Percentiles rank a stretch among this genome's conserved stretches.
Evolutionary conservation across 2,113 vertebrate species (phyloP).

Genomic region (Daubentonia madagascariensis): DNA sequence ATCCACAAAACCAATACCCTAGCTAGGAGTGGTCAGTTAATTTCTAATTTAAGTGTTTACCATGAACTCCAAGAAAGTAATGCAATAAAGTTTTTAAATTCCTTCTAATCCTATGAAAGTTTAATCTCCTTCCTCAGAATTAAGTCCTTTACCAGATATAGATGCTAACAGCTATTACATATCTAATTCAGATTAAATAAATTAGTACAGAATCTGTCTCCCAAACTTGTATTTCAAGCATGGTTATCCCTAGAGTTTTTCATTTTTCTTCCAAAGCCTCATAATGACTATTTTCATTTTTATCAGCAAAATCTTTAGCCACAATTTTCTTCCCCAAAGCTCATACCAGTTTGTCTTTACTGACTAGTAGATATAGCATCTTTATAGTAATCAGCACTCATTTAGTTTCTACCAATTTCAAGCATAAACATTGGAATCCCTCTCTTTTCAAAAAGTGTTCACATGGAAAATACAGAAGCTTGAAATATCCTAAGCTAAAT

Average conservation of each 20-base stretch:
- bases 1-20: not conserved
- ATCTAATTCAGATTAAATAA: not conserved
- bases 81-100: not conserved
- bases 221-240: constrained; percentile 6
- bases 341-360: not conserved
- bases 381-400: not conserved
- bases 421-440: not conserved
- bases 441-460: not conserved
- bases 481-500: not conserved
- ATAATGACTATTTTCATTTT: not conserved
- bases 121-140: not conserved
- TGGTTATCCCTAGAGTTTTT: not conserved
- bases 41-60: not conserved
- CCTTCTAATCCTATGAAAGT: not conserved
- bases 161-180: not conserved
- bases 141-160: not conserved
- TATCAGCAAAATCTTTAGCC: constrained; percentile 32
- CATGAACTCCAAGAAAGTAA: not conserved
- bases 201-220: not conserved
- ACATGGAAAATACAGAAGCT: not conserved
- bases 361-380: not conserved
- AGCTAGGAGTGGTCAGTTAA: not conserved
- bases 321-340: not conserved
- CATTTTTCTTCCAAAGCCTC: constrained; percentile 6
- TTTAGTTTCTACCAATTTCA: not conserved